Evolutionary conservation across 2,113 vertebrate genomes (phyloP), one percentile per base, ranked within the genome.

Genomic region (Buteo buteo): DNA sequence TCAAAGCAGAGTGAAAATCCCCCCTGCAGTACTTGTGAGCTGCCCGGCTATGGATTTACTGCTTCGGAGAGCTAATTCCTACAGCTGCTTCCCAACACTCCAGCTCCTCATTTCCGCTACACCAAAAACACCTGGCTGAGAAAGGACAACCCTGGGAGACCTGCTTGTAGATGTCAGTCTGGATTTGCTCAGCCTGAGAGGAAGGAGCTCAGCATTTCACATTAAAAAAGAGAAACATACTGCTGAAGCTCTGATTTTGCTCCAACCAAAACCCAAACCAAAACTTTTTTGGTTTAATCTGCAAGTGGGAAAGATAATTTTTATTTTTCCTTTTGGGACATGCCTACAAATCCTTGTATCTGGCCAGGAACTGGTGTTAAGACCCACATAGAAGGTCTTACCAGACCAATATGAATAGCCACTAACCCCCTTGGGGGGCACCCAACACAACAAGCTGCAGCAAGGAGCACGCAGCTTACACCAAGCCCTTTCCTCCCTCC

Each of bases 11-110:
- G 83, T 3, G 10, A 86, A 91, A 94, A 85, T 79, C n/a, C 58
- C 36, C 83, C 42, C 29, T 12, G 2, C 44, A 72, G 61, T 10
- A 57, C 69, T 59, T 3, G 0, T 0, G 5, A 72, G 52, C 57
- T 88, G 61, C 91, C 59, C 69, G 38, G 19, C 73, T 45, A 16
- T 15, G 54, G 79, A 95, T 96, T 91, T 97, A 91, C 81, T 86
- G 82, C 89, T 90, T 65, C 2, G 0, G 42, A 87, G 55, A 90
- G 50, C 44, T 70, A 91, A 95, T 77, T 91, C 91, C 84, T 89
- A 58, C 95, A 95, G 94, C 96, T 92, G 87, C 90, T 86, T 91
- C 96, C 91, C 90, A 72, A 78, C 11, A 22, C 78, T 85, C 70
- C 38, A 49, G 59, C 21, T 91, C 86, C 91, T 90, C 71, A 55